Conservation (phyloP, 1,140 invertebrate species). For the Neuroterus valhalla region DNA sequence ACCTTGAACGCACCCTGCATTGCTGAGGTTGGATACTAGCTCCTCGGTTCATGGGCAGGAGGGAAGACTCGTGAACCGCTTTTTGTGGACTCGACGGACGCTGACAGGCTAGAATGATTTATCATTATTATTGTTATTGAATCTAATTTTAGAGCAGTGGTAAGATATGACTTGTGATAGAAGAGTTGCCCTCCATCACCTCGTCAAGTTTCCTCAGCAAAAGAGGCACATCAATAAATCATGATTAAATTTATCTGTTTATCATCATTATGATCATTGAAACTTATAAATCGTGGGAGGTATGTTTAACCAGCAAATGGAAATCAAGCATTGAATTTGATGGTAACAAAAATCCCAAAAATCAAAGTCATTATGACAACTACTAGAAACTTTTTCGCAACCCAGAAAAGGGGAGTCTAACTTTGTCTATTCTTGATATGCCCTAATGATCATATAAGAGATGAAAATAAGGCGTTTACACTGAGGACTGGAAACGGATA, state of each 20-base stretch:
- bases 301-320: too few relatives aligned
- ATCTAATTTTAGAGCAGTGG: constrained; percentile 12
- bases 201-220: background rate
- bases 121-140: constrained; percentile 29
- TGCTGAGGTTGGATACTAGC: constrained; percentile 19
- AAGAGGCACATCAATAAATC: constrained; percentile 3
- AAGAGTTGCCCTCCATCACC: constrained; percentile 11
- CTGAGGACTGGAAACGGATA: background rate
- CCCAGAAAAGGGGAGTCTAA: too few relatives aligned
- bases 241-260: background rate
- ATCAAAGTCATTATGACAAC: too few relatives aligned
- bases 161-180: constrained; percentile 4
- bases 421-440: too few relatives aligned
- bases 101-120: constrained; percentile 14
- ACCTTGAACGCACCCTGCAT: constrained; percentile 26
- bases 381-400: too few relatives aligned
- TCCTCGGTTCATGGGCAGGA: constrained; percentile 2
- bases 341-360: background rate
- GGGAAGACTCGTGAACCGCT: constrained; percentile 15
- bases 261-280: background rate
- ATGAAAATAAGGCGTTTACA: too few relatives aligned
- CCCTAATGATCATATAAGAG: too few relatives aligned
- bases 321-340: too few relatives aligned
- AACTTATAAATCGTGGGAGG: background rate
- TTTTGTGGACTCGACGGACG: background rate